A percentile compares a stretch with the other conserved stretches of the same genome.
Evolutionary conservation across 1,140 invertebrate genomes (phyloP).

Genomic region (Mylabris phalerata): DNA sequence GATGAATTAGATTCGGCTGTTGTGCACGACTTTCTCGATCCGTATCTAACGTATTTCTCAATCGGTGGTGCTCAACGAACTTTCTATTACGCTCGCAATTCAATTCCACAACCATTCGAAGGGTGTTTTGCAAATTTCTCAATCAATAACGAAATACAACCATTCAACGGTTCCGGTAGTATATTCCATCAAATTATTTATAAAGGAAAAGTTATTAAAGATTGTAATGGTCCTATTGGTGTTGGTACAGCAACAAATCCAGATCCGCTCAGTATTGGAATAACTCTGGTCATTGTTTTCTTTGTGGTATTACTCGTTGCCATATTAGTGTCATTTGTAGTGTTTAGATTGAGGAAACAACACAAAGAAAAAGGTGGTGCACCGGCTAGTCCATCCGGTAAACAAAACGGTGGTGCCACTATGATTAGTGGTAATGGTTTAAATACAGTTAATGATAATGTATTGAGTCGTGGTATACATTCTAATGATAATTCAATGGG

Average conservation of each 20-base stretch:
- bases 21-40: conserved; percentile 87
- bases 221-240: conserved; percentile 64
- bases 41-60: conserved; percentile 72
- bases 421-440: conserved; percentile 50
- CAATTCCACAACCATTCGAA: conserved; percentile 58
- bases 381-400: conserved; percentile 51
- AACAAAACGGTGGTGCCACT: conserved; percentile 56
- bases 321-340: conserved; percentile 81
- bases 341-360: conserved; percentile 77
- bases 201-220: conserved; percentile 60
- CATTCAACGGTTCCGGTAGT: conserved; percentile 77
- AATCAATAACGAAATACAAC: conserved; percentile 82
- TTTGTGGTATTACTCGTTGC: conserved; percentile 83
- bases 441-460: conserved; percentile 48
- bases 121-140: conserved; percentile 87
- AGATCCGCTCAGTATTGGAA: conserved; percentile 82
- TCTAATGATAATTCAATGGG: conserved; percentile 51
- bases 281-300: conserved; percentile 89
- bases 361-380: conserved; percentile 70
- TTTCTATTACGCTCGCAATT: conserved; percentile 49
- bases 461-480: conserved; percentile 50
- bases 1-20: conserved; percentile 77
- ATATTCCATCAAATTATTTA: conserved; percentile 63
- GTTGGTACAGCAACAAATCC: conserved; percentile 67
- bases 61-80: conserved; percentile 63